Conservation (phyloP, 2,888 invertebrate species). For the Hoplodrina ambigua region DNA sequence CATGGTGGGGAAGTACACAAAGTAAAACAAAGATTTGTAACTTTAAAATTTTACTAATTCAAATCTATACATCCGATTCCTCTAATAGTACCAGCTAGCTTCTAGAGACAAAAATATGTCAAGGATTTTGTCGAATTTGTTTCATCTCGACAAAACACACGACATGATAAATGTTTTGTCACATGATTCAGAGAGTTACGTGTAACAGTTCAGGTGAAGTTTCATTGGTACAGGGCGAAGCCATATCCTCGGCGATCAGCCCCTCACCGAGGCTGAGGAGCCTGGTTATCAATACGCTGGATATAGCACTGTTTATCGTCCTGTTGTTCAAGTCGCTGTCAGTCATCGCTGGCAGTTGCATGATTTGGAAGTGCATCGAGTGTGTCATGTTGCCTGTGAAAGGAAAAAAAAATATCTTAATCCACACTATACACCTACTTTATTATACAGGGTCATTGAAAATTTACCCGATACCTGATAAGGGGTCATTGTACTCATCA, state of each 20-base stretch:
- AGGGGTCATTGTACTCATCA: too few relatives aligned
- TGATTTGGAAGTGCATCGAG: slow-evolving; percentile 66
- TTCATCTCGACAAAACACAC: neutral
- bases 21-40: slow-evolving; percentile 19
- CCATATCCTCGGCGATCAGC: slow-evolving; percentile 64
- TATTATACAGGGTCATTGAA: too few relatives aligned
- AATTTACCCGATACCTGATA: too few relatives aligned
- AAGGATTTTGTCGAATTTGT: slow-evolving; percentile 13
- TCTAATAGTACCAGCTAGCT: neutral
- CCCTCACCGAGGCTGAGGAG: slow-evolving; percentile 71
- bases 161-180: slow-evolving; percentile 2
- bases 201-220: slow-evolving; percentile 37
- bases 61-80: slow-evolving; percentile 10
- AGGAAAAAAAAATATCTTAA: neutral
- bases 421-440: neutral
- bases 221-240: slow-evolving; percentile 45
- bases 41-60: slow-evolving; percentile 43
- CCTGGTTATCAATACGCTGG: slow-evolving; percentile 70
- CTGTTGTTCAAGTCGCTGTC: slow-evolving; percentile 58
- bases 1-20: neutral
- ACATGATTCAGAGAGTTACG: slow-evolving; percentile 30
- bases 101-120: slow-evolving; percentile 4
- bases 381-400: slow-evolving; percentile 69
- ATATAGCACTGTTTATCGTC: slow-evolving; percentile 76
- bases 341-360: slow-evolving; percentile 56